Conservation (phyloP, 2,113 vertebrate species). For the Xyliphius kryptos region DNA sequence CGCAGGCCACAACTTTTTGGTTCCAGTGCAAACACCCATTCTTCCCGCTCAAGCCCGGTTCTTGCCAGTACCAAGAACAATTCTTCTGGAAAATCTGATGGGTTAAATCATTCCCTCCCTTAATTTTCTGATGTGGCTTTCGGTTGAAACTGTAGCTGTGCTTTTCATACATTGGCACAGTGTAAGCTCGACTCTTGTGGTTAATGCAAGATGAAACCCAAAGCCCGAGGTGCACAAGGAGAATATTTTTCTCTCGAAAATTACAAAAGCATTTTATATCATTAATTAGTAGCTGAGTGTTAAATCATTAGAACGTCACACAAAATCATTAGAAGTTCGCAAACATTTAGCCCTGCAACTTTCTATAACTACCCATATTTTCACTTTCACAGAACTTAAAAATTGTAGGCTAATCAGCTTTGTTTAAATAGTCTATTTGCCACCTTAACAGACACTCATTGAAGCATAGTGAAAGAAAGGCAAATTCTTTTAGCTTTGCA, state of each 20-base stretch:
- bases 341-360: neutral
- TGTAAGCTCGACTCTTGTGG: neutral
- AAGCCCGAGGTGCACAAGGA: neutral
- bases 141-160: neutral
- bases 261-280: neutral
- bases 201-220: neutral
- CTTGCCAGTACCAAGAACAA: slow-evolving; percentile 25
- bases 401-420: neutral
- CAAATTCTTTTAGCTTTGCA: slow-evolving; percentile 2
- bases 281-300: too few species aligned
- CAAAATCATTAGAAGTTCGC: too few species aligned
- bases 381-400: neutral
- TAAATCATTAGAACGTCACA: too few species aligned
- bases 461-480: slow-evolving; percentile 6
- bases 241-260: slow-evolving; percentile 18
- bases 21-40: slow-evolving; percentile 31
- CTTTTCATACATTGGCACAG: neutral
- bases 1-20: slow-evolving; percentile 27
- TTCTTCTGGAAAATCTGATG: slow-evolving; percentile 30
- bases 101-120: slow-evolving; percentile 20
- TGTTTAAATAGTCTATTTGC: slow-evolving; percentile 17
- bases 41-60: slow-evolving; percentile 16
- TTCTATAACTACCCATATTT: neutral
- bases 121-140: slow-evolving; percentile 12
- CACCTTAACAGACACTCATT: neutral